Percentiles rank a stretch among this genome's conserved stretches.
These are phyloP conservation scores for Panorpa germanica DNA, from an alignment of 2,888 invertebrate species.

Conservation along the genomic window DNA sequence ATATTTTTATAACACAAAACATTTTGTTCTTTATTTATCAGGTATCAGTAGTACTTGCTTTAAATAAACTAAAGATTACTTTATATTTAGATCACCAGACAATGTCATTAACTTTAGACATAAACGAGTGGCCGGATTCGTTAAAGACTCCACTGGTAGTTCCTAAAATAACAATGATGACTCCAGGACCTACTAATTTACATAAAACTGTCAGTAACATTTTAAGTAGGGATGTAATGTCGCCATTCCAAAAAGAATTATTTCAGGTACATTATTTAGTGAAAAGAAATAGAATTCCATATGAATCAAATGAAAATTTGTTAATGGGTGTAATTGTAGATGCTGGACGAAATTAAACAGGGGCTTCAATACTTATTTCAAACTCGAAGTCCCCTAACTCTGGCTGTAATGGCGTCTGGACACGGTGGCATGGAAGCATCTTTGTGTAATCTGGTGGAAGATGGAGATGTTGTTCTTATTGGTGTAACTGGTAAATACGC, in stretches of 20 bases:
- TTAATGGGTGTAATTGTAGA: conserved; percentile 26
- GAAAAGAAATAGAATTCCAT: not conserved
- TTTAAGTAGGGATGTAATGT: conserved; percentile 40
- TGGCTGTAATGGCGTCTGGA: conserved; percentile 62
- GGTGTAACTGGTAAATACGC: conserved; percentile 75
- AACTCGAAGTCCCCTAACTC: conserved; percentile 58
- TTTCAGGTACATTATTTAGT: conserved; percentile 38
- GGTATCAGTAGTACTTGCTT: too few relatives aligned
- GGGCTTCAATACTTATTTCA: conserved; percentile 76
- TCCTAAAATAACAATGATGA: conserved; percentile 45
- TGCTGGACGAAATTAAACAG: conserved; percentile 64
- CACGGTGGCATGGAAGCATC: conserved; percentile 71
- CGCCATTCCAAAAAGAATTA: conserved; percentile 57
- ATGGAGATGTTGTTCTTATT: conserved; percentile 53
- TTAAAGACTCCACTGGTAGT: conserved; percentile 30
- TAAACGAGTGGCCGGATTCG: conserved; percentile 24
- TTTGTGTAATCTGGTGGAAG: conserved; percentile 59
- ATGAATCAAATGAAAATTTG: not conserved
- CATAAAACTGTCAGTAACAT: conserved; percentile 42
- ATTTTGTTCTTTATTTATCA: too few relatives aligned
- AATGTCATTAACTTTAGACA: too few relatives aligned
- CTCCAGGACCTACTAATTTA: conserved; percentile 59
- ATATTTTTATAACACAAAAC: too few relatives aligned
- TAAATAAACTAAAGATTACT: too few relatives aligned
- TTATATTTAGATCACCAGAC: too few relatives aligned